Evolutionary conservation across 2,888 invertebrate genomes (phyloP), one percentile per base, ranked within the genome.

Genomic region (Tipula helvola): DNA sequence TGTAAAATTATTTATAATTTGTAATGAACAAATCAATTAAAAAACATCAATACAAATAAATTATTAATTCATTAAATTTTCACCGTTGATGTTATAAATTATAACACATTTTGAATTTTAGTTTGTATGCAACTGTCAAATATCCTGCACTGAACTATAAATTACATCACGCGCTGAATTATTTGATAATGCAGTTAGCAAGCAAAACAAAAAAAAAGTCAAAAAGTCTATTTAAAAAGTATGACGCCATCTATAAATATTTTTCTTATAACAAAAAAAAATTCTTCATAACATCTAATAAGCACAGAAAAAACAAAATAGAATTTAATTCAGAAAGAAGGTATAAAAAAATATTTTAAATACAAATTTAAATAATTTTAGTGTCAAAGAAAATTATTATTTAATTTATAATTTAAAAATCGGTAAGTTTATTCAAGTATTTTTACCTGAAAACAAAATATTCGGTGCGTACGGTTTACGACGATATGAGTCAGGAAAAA

Each of bases 171-270:
- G 18, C 71, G 18, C 71, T 28, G 71, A 36, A 36, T 36, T 10
- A 28, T 28, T 84, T n/a, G 83, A 8, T 39, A 84, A 5, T 84
- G 84, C 39, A 84, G 84, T 71, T 10, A 28, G 3, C 2, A 71
- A 71, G 28, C 71, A 8, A 71, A 71, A 71, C 28, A 28, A 28
- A 28, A 71, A 71, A 71, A n/a, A n/a, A n/a, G n/a, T n/a, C n/a
- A n/a, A n/a, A n/a, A 44, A 71, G 28, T 71, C 71, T 71, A 39
- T 84, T 84, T 84, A 39, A 84, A 84, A 84, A 84, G 84, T n/a
- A 84, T 84, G 84, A 84, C 84, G 84, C 84, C 84, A 84, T 84
- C 84, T 84, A 41, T 41, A 84, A 36, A 84, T 39, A 84, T 84
- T 84, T 84, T 84, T 84, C 84, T 84, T 39, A 3, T 84, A 71